Conservation (phyloP, 1,140 invertebrate species). For the Drosophila mayri region DNA sequence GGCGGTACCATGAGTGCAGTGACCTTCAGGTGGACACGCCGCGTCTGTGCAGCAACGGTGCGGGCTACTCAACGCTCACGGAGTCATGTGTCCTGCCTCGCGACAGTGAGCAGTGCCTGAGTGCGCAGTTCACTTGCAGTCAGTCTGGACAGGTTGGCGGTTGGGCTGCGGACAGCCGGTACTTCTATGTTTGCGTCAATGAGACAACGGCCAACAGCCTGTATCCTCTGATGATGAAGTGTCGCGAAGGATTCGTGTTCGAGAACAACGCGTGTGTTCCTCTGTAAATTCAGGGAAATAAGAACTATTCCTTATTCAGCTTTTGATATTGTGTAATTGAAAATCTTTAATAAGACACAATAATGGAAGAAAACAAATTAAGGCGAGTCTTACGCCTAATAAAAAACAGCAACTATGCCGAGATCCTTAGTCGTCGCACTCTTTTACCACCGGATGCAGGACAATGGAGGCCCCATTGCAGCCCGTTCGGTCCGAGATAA, state of each 20-base stretch:
- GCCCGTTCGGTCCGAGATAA: conserved; percentile 86
- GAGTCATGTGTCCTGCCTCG: conserved; percentile 56
- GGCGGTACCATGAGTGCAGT: conserved; percentile 80
- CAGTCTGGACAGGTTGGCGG: conserved; percentile 59
- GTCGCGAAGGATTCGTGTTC: conserved; percentile 60
- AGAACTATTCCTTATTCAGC: not conserved
- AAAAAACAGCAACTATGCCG: conserved; percentile 3
- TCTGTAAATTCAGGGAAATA: not conserved
- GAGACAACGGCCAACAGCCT: conserved; percentile 14
- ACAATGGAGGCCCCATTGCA: conserved; percentile 86
- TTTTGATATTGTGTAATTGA: conserved; percentile 3
- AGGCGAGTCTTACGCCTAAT: conserved; percentile 39
- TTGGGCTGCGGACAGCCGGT: conserved; percentile 65
- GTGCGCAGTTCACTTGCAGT: conserved; percentile 64
- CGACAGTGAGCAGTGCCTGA: conserved; percentile 49
- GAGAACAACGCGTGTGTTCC: conserved; percentile 50
- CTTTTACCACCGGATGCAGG: conserved; percentile 86
- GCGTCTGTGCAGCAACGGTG: conserved; percentile 57
- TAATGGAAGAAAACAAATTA: conserved; percentile 48
- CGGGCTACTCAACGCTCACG: conserved; percentile 57
- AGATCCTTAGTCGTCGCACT: conserved; percentile 71
- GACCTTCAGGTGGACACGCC: conserved; percentile 52
- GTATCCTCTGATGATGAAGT: conserved; percentile 74
- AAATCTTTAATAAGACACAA: conserved; percentile 31
- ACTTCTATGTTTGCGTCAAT: conserved; percentile 78